A percentile compares a stretch with the other conserved stretches of the same genome.
phyloP scores from a whole-genome alignment of 2,113 vertebrate genomes.

The Saccopteryx bilineata region DNA sequence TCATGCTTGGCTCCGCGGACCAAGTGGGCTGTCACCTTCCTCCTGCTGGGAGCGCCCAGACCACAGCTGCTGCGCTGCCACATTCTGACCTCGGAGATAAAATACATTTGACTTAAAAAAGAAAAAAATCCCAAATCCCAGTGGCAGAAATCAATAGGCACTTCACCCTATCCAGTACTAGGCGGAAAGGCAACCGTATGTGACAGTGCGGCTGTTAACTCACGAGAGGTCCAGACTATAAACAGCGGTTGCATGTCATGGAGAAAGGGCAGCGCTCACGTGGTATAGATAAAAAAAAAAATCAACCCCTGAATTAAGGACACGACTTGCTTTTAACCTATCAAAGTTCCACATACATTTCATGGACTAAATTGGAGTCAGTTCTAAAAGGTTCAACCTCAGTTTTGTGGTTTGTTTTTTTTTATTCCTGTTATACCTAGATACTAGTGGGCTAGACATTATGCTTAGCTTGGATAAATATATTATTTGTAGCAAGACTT shows the following conservation, averaged over 20 bases:
- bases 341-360: background rate
- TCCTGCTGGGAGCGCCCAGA: constrained; percentile 74
- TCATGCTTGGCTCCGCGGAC: constrained; percentile 48
- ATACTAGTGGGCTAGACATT: background rate
- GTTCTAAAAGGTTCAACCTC: background rate
- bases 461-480: background rate
- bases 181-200: background rate
- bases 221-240: accelerated
- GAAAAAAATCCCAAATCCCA: background rate
- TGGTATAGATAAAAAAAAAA: background rate
- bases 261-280: background rate
- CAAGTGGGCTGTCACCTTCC: constrained; percentile 32
- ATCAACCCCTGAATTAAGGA: constrained; percentile 12
- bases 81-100: constrained; percentile 80
- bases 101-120: constrained; percentile 73
- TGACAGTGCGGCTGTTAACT: background rate
- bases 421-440: background rate
- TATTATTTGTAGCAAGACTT: background rate
- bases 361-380: background rate
- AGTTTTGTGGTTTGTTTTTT: background rate
- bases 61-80: constrained; percentile 69
- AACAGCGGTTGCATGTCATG: background rate
- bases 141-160: background rate
- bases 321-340: background rate
- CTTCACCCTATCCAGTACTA: background rate